phyloP scores from a whole-genome alignment of 2,888 invertebrate genomes.

The Orthosia cruda region DNA sequence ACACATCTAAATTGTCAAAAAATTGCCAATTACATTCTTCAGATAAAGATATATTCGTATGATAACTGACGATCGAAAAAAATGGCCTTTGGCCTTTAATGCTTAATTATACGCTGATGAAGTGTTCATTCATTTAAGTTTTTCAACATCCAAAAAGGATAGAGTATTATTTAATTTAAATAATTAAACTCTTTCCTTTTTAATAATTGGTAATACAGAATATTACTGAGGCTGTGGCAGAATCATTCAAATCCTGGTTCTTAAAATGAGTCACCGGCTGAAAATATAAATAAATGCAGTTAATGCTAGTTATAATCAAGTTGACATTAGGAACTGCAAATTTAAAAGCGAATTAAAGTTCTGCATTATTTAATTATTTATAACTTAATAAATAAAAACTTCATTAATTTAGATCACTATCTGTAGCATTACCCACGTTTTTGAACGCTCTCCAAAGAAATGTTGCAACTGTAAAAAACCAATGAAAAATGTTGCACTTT shows the following conservation, averaged over 20 bases:
- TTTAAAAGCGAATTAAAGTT: neutral
- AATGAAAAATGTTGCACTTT: neutral
- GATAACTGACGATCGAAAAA: too few species aligned
- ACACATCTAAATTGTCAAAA: too few species aligned
- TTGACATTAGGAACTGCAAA: neutral
- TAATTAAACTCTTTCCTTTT: neutral
- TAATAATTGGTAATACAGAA: conserved; percentile 29
- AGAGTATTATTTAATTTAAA: too few species aligned
- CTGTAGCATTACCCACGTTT: neutral
- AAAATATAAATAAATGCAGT: neutral
- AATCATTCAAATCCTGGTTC: conserved; percentile 19
- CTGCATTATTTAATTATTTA: neutral
- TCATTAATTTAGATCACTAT: neutral
- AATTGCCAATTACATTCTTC: too few species aligned
- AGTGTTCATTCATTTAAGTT: neutral
- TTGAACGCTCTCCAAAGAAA: conserved; percentile 36
- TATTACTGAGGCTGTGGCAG: conserved; percentile 34
- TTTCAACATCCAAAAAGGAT: neutral
- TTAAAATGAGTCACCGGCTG: neutral
- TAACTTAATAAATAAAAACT: neutral
- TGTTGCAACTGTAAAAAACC: conserved; percentile 48
- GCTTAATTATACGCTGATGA: conserved; percentile 1
- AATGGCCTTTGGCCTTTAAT: too few species aligned
- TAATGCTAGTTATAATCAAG: too few species aligned
- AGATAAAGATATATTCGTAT: too few species aligned